Conservation (phyloP, 2,797 vertebrate genomes). For the Myotis myotis region DNA sequence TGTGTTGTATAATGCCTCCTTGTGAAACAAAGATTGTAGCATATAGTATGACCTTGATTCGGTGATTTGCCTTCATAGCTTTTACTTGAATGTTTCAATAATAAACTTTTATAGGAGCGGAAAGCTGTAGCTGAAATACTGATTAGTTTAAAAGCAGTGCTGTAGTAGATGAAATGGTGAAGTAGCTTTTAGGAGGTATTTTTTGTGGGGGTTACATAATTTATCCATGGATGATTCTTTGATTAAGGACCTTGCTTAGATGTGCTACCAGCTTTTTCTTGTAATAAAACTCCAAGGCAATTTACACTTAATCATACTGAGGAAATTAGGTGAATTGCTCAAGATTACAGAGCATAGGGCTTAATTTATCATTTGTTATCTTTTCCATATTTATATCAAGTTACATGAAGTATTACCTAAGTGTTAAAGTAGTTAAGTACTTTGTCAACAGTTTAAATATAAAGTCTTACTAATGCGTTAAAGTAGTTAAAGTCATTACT, state of each 20-base stretch:
- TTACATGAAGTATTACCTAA: constrained; percentile 37
- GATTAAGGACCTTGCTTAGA: constrained; percentile 61
- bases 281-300: constrained; percentile 58
- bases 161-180: constrained; percentile 40
- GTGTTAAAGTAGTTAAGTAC: constrained; percentile 31
- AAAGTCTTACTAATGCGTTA: constrained; percentile 31
- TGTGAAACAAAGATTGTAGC: constrained; percentile 1
- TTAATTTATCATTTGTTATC: constrained; percentile 71
- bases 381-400: constrained; percentile 59
- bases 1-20: neutral
- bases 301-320: constrained; percentile 66
- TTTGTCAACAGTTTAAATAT: constrained; percentile 10
- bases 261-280: constrained; percentile 44
- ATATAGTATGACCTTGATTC: neutral
- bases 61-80: neutral
- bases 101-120: neutral
- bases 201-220: constrained; percentile 55
- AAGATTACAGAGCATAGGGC: constrained; percentile 53
- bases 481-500: neutral
- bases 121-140: neutral
- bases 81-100: neutral
- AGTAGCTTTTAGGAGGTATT: neutral
- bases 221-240: constrained; percentile 50
- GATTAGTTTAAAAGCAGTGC: neutral
- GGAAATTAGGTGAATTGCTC: constrained; percentile 71